phyloP scores from a whole-genome alignment of 2,113 vertebrate genomes.

The Jacana jacana region DNA sequence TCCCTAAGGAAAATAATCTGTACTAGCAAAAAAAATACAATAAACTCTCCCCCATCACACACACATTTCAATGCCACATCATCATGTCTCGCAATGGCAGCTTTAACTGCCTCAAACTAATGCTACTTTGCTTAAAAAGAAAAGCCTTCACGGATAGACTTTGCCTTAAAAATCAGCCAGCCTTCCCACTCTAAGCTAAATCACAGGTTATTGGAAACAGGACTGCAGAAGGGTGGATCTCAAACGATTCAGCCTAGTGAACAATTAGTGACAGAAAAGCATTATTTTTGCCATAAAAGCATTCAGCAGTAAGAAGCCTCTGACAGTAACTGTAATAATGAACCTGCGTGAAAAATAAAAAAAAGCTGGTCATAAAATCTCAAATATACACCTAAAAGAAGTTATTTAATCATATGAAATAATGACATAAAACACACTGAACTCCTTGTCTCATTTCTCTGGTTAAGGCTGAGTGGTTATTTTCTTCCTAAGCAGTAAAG shows the following conservation, averaged over 20 bases:
- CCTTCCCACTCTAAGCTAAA: background rate
- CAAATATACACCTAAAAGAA: background rate
- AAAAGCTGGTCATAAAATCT: background rate
- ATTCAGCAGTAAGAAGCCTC: background rate
- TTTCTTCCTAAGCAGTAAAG: background rate
- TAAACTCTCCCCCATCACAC: background rate
- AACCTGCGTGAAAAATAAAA: background rate
- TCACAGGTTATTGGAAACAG: background rate
- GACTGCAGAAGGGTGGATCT: background rate
- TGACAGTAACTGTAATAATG: background rate
- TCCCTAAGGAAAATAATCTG: slow-evolving; percentile 28
- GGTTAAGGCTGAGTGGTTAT: background rate
- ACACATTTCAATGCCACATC: background rate
- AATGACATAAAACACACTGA: background rate
- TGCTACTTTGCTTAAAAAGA: background rate
- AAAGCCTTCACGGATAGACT: background rate
- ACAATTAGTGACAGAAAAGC: background rate
- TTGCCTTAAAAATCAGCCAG: background rate
- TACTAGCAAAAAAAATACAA: background rate
- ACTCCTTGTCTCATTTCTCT: background rate
- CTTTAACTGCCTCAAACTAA: background rate
- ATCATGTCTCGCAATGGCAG: background rate
- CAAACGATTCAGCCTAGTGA: accelerated
- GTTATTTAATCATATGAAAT: background rate
- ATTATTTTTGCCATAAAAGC: background rate